A percentile compares a stretch with the other conserved stretches of the same genome.
phyloP scores from a whole-genome alignment of 1,140 invertebrate genomes.

The Gonatopus flavifemur region DNA sequence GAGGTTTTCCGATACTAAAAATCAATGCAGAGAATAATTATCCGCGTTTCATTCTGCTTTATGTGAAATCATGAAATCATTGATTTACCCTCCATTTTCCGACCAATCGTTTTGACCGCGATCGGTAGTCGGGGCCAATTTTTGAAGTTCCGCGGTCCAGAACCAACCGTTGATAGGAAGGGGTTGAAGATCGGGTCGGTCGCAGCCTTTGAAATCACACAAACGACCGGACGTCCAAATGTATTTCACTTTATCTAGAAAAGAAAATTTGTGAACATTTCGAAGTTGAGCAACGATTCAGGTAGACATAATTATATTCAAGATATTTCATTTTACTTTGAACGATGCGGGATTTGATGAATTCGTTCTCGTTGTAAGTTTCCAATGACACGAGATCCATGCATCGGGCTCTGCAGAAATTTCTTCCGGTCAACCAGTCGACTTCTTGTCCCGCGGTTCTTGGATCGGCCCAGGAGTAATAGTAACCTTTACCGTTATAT shows the following conservation, averaged over 20 bases:
- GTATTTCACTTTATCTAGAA: slow-evolving; percentile 68
- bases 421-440: slow-evolving; percentile 80
- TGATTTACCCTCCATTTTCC: slow-evolving; percentile 68
- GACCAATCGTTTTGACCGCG: slow-evolving; percentile 82
- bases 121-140: slow-evolving; percentile 74
- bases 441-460: slow-evolving; percentile 70
- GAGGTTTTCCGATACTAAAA: slow-evolving; percentile 69
- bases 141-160: slow-evolving; percentile 81
- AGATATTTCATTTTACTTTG: slow-evolving; percentile 60
- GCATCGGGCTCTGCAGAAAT: slow-evolving; percentile 80
- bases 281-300: neutral
- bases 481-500: slow-evolving; percentile 71
- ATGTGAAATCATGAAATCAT: too few relatives aligned
- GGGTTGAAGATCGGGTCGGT: slow-evolving; percentile 75
- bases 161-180: slow-evolving; percentile 82
- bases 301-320: too few relatives aligned
- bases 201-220: slow-evolving; percentile 83
- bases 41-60: too few relatives aligned
- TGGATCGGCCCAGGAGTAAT: slow-evolving; percentile 81
- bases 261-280: slow-evolving; percentile 8
- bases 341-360: slow-evolving; percentile 75
- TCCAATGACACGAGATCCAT: slow-evolving; percentile 85
- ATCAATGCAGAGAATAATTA: neutral
- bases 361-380: slow-evolving; percentile 79
- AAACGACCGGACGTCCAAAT: slow-evolving; percentile 85